phyloP scores from a whole-genome alignment of 2,888 invertebrate genomes.

The Zaprionus bogoriensis region DNA sequence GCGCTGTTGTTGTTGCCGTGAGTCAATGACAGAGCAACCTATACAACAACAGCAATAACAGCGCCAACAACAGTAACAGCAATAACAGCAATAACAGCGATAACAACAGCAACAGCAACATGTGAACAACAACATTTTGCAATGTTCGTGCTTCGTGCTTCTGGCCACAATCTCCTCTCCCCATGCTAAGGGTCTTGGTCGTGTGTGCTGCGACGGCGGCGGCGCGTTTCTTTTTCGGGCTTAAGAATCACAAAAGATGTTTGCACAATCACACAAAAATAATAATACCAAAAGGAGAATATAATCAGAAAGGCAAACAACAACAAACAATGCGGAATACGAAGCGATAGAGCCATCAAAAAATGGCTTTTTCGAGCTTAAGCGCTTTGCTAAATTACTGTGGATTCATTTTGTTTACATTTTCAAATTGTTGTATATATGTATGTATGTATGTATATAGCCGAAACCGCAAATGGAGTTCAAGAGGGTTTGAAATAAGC shows the following conservation, averaged over 20 bases:
- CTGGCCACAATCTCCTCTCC: slow-evolving; percentile 75
- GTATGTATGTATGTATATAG: no score
- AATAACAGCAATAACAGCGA: slow-evolving; percentile 22
- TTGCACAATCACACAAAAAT: slow-evolving; percentile 39
- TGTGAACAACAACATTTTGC: slow-evolving; percentile 61
- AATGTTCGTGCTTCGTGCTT: slow-evolving; percentile 72
- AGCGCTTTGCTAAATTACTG: slow-evolving; percentile 24
- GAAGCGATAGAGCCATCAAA: slow-evolving; percentile 47
- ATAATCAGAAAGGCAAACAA: slow-evolving; percentile 28
- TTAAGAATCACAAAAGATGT: slow-evolving; percentile 50
- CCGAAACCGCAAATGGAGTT: slow-evolving; percentile 48
- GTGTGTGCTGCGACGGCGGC: slow-evolving; percentile 19
- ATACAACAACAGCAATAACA: slow-evolving; percentile 6
- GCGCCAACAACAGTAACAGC: slow-evolving; percentile 25
- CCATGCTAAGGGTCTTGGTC: slow-evolving; percentile 60
- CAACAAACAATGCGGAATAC: slow-evolving; percentile 4
- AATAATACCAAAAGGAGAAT: slow-evolving; percentile 3
- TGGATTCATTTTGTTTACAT: slow-evolving; percentile 48
- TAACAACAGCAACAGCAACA: slow-evolving; percentile 15
- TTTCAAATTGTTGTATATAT: slow-evolving; percentile 30
- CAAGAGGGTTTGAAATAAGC: slow-evolving; percentile 61
- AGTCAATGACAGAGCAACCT: slow-evolving; percentile 53
- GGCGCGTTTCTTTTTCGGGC: background rate
- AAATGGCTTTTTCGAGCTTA: slow-evolving; percentile 16
- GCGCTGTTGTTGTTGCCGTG: slow-evolving; percentile 19